Base-by-base conservation (phyloP, 1,140 invertebrate species). In the Chironomus striatipennis region DNA sequence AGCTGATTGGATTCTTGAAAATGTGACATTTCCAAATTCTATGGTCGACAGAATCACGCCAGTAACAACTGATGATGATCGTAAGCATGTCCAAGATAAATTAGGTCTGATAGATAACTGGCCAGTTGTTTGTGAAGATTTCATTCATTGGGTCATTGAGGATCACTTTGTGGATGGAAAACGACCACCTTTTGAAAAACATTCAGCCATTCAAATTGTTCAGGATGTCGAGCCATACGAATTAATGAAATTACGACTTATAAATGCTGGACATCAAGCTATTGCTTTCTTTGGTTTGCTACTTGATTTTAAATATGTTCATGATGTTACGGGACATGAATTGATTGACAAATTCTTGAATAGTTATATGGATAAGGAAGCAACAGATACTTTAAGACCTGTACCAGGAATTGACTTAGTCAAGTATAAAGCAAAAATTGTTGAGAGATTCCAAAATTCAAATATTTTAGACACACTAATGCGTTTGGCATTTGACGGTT, bases 21-120 rank as follows among this genome's bases (percentile, higher is more conserved):
- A 43, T 43, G 73, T 73, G 0, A 18, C 21, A 42, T 73, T 73
- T 18, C 73, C 73, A 9, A 73, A 42, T n/a, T 42, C 42, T 4
- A 74, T 74, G 73, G 73, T 74, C 7, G 73, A 74, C 20, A 17
- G 73, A 17, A 74, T 74, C 9, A 57, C 43, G 6, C 73, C 73
- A 24, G 73, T 57, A 2, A 57, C 73, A 9, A 57, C 73, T 57
- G 10, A 24, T 43, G 73, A 47, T 24, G 43, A 43, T 8, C 42
- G 42, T 3, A 57, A 17, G 3, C 7, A 18, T n/a, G 42, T 74
- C 12, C 3, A 42, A 6, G n/a, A 74, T 15, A 43, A 18, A 20
- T 9, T 74, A 10, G 43, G 43, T 15, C 8, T 57, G 4, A 2
- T 15, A 10, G 73, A 74, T 74, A 3, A 0, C 5, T 74, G 73